Evolutionary conservation across 1,140 invertebrate genomes (phyloP).

Genomic region (Diorhabda elongata): DNA sequence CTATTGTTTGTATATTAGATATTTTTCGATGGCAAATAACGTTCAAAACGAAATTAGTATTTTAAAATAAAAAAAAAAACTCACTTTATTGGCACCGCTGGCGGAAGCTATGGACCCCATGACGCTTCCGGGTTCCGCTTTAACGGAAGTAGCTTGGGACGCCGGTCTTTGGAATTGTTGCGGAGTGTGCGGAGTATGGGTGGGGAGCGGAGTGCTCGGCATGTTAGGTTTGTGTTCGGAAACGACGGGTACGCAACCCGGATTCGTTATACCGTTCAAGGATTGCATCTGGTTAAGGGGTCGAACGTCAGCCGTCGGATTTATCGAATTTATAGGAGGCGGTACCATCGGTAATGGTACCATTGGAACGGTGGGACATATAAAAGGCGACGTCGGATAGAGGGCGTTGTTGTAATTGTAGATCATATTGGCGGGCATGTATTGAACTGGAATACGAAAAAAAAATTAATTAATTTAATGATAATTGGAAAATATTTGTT

Average conservation of each 20-base stretch:
- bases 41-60: too few relatives aligned
- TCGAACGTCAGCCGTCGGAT: constrained; percentile 6
- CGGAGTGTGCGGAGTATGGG: constrained; percentile 7
- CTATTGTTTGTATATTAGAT: too few relatives aligned
- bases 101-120: constrained; percentile 50
- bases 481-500: neutral
- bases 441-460: constrained; percentile 47
- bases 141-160: constrained; percentile 58
- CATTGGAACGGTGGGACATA: constrained; percentile 50
- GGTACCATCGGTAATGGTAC: constrained; percentile 38
- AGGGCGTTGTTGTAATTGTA: constrained; percentile 49
- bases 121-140: constrained; percentile 59
- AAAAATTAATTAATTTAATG: constrained; percentile 16
- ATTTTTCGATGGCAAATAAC: too few relatives aligned
- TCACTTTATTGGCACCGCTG: constrained; percentile 45
- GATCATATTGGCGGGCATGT: constrained; percentile 53
- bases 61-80: neutral
- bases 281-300: constrained; percentile 13
- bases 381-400: constrained; percentile 48
- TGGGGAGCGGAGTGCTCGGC: constrained; percentile 21
- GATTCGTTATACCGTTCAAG: constrained; percentile 4
- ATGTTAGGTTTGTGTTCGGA: constrained; percentile 14
- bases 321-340: constrained; percentile 18
- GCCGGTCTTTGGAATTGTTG: constrained; percentile 48
- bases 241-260: neutral